phyloP scores from a whole-genome alignment of 2,797 vertebrate genomes.

The Gallinago stenura region DNA sequence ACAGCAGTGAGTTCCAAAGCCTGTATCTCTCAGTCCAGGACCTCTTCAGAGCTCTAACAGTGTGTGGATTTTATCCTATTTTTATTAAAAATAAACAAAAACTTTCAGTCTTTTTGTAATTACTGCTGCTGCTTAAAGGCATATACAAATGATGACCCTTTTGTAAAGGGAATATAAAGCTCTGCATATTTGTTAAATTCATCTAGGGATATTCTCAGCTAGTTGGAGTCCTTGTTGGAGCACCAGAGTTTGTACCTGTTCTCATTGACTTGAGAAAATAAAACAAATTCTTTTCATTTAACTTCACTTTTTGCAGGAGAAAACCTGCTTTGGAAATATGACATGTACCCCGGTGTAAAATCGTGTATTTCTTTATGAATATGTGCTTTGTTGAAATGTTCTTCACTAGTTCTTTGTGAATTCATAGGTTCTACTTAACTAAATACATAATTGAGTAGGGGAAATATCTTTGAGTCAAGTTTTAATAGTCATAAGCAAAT shows the following conservation, averaged over 20 bases:
- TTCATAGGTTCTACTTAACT: not conserved
- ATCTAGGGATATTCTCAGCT: not conserved
- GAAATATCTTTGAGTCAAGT: not conserved
- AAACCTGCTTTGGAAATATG: not conserved
- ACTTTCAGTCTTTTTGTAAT: not conserved
- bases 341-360: not conserved
- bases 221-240: not conserved
- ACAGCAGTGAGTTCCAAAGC: not conserved
- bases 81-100: not conserved
- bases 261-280: not conserved
- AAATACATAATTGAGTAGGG: not conserved
- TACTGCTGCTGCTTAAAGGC: not conserved
- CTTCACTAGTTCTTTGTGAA: not conserved
- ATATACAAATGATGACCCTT: not conserved
- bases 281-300: not conserved
- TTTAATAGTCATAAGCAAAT: not conserved
- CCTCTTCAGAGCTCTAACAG: not conserved
- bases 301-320: not conserved
- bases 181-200: not conserved
- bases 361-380: not conserved
- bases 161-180: not conserved
- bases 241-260: not conserved
- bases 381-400: not conserved
- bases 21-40: not conserved
- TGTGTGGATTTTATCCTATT: not conserved